A percentile compares a stretch with the other conserved stretches of the same genome.
Evolutionary conservation across 2,888 invertebrate species (phyloP).

Genomic region (Lapara coniferarum): DNA sequence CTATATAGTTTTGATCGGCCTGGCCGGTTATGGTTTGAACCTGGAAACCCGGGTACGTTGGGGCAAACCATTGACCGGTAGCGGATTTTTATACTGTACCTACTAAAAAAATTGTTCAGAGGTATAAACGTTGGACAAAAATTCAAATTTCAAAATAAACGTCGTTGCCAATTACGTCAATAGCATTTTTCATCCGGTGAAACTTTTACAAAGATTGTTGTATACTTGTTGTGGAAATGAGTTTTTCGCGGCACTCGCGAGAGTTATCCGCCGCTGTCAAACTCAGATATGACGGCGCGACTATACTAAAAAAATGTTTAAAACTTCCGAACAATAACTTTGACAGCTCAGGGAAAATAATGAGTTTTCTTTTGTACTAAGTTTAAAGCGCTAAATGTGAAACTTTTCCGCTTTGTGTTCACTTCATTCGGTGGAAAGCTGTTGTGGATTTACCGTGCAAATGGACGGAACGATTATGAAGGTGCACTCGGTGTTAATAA

Average conservation of each 20-base stretch:
- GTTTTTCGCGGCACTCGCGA: conserved; percentile 13
- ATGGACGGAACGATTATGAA: no score
- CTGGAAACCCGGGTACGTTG: no score
- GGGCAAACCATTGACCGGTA: no score
- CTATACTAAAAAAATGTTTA: conserved; percentile 10
- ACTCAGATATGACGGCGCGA: conserved; percentile 20
- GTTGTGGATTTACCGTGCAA: background rate
- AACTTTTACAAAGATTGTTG: conserved; percentile 26
- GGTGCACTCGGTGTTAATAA: no score
- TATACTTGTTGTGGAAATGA: conserved; percentile 26
- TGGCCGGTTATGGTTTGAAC: no score
- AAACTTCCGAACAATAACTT: conserved; percentile 19
- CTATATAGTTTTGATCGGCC: background rate
- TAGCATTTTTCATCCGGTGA: conserved; percentile 11
- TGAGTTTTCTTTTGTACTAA: conserved; percentile 22
- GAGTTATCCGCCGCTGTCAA: conserved; percentile 22
- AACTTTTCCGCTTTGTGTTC: conserved; percentile 21
- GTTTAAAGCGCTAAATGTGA: conserved; percentile 24
- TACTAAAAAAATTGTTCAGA: no score
- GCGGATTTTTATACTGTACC: no score
- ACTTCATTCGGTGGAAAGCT: conserved; percentile 20
- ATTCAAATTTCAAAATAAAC: background rate
- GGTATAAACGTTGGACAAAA: no score
- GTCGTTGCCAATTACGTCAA: conserved; percentile 20
- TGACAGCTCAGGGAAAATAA: conserved; percentile 18